These are phyloP conservation scores for Drosophila niveifrons DNA, from an alignment of 2,888 invertebrate species.

Conservation along the genomic window DNA sequence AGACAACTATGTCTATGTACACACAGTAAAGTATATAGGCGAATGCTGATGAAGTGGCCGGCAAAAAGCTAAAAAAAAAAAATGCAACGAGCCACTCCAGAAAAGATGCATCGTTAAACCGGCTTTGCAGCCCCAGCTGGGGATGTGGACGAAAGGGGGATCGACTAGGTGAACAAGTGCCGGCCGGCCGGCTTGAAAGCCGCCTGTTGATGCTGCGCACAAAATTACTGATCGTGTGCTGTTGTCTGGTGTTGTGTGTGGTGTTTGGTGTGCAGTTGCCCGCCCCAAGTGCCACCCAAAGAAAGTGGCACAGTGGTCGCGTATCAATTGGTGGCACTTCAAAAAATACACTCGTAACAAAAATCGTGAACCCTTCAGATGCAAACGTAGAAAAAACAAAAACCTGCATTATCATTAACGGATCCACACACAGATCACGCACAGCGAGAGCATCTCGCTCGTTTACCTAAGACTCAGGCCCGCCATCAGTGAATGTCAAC, in stretches of 20 bases:
- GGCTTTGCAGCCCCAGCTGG: constrained; percentile 55
- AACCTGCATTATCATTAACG: constrained; percentile 63
- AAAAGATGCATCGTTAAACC: constrained; percentile 66
- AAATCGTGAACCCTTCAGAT: constrained; percentile 53
- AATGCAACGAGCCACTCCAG: constrained; percentile 65
- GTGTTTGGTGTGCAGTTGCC: constrained; percentile 23
- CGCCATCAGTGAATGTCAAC: constrained; percentile 66
- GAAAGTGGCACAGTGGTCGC: constrained; percentile 62
- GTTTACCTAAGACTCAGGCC: constrained; percentile 41
- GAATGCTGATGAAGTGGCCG: constrained; percentile 60
- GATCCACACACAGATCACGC: constrained; percentile 53
- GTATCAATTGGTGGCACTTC: constrained; percentile 47
- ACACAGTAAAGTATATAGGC: constrained; percentile 31
- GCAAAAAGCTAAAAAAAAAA: constrained; percentile 48
- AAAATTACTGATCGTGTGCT: constrained; percentile 24
- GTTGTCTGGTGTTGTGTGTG: neutral
- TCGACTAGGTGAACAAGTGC: constrained; percentile 61
- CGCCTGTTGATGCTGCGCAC: constrained; percentile 35
- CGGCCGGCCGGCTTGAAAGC: constrained; percentile 51
- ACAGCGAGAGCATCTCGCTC: constrained; percentile 50
- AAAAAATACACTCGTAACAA: constrained; percentile 17
- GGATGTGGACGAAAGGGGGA: constrained; percentile 2
- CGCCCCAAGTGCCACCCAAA: constrained; percentile 42
- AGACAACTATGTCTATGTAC: constrained; percentile 31
- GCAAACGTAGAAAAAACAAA: constrained; percentile 18